Base-by-base conservation (phyloP, 1,140 invertebrate genomes). In the Lepidurus couesii region DNA sequence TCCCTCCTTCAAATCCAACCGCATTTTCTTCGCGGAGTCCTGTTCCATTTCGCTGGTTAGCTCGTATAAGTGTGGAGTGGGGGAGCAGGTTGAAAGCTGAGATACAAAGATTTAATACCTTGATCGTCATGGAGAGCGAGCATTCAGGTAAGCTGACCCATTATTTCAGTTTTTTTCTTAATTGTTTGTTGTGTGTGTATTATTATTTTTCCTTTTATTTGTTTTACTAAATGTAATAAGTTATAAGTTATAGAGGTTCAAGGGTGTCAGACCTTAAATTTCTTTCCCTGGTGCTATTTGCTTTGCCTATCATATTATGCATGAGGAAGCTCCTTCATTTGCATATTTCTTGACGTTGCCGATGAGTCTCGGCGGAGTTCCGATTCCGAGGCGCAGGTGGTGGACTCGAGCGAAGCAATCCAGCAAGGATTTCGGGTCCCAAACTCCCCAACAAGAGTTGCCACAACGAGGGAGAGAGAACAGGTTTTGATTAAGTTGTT, bases 301-400 rank as follows among this genome's bases (percentile, higher is more conserved):
- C 53, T 21, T 21, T 65, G 16, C 13, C 9, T 65, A 21, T 65
- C 53, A 11, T 65, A 16, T 65, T 65, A 65, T 65, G 13, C 13
- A 65, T 65, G 9, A 65, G 53, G 16, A 13, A 13, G 21, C 6
- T 13, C 53, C 53, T 65, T 9, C 21, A 65, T 65, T 65, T 65
- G 53, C 53, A 65, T 65, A 65, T 65, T 21, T 65, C 21, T 65
- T 65, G 53, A 65, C 53, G 53, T 21, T 65, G 53, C 53, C 53
- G 21, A 65, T 65, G 13, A 65, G 53, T 65, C 53, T 16, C 53
- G 16, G 21, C 53, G 53, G 53, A 13, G 21, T 65, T 65, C 53
- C 53, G 53, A 65, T 65, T 65, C 53, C n/a, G 53, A 21, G 53
- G 16, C 53, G 53, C 53, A 65, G 53, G 53, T 65, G 53, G 53